Evolutionary conservation across 2,113 vertebrate species (phyloP), one percentile per base, ranked within the genome.

Genomic region (Alethe castanea): DNA sequence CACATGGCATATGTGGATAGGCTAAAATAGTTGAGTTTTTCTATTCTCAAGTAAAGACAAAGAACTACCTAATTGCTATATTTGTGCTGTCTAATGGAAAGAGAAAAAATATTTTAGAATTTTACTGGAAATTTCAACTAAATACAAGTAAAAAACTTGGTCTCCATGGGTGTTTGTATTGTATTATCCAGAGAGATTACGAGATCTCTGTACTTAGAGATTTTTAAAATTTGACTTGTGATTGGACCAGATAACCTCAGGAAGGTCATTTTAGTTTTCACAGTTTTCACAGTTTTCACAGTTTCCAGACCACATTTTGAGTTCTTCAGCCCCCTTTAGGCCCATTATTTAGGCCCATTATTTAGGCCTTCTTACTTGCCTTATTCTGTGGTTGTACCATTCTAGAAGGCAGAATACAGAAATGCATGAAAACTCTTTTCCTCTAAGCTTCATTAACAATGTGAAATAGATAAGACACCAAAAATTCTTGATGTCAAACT

Each of bases 1-100:
- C 4, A 53, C 2, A 5, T 48, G n/a, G 6, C 1, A 3, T 31
- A 40, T 24, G 6, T 26, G 12, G 6, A 57, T 8, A 79, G 3
- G 5, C 2, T 74, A 10, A 79, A 88, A 50, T 4, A 65, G 5
- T 22, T 69, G 24, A 53, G 2, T 22, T 76, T 73, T 8, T 38
- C 33, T 19, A 50, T 65, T 56, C 23, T 70, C 36, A 80, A 12
- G 5, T 40, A 35, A 80, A 72, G 26, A 36, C 0, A 1, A 69
- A 38, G 6, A 19, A 35, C 1, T 0, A 12, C 5, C 14, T 73
- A 50, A 31, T 15, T 52, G 2, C 5, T 38, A 16, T 35, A 16
- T 60, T 73, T 0, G 0, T 70, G 6, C 7, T 65, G 9, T 12
- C 14, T 86, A 42, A 29, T 31, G 9, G 25, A 31, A 69, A 64